Evolutionary conservation across 1,140 invertebrate species (phyloP).

Genomic region (Zophobas morio): DNA sequence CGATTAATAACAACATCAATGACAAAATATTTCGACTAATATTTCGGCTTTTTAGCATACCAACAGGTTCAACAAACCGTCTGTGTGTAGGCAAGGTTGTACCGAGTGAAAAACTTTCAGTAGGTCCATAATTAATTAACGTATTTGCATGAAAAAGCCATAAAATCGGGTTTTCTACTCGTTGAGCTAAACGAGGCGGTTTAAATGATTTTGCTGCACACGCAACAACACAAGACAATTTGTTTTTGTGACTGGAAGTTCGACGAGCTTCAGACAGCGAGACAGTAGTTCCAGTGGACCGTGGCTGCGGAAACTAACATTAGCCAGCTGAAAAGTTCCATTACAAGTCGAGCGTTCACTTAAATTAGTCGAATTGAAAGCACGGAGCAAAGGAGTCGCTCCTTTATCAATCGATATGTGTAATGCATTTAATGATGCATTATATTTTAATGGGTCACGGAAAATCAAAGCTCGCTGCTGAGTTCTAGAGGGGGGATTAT

Average conservation of each 20-base stretch:
- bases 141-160: conserved; percentile 32
- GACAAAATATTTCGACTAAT: conserved; percentile 6
- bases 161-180: conserved; percentile 32
- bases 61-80: conserved; percentile 17
- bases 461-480: conserved; percentile 41
- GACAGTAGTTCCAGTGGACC: conserved; percentile 46
- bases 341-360: conserved; percentile 58
- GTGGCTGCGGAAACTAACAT: conserved; percentile 54
- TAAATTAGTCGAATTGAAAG: conserved; percentile 56
- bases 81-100: conserved; percentile 24
- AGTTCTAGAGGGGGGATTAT: background rate
- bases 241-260: conserved; percentile 17
- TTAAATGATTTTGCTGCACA: conserved; percentile 34
- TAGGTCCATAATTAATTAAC: conserved; percentile 28
- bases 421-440: conserved; percentile 56
- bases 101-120: conserved; percentile 32
- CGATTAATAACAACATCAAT: background rate
- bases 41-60: conserved; percentile 16
- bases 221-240: conserved; percentile 42
- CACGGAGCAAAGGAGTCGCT: conserved; percentile 6
- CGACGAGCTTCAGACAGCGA: conserved; percentile 23
- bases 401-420: conserved; percentile 48
- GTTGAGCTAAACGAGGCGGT: conserved; percentile 34
- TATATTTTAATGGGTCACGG: conserved; percentile 58
- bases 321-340: conserved; percentile 59